Evolutionary conservation across 2,797 vertebrate genomes (phyloP).

Genomic region (Sebastes matsubarae): DNA sequence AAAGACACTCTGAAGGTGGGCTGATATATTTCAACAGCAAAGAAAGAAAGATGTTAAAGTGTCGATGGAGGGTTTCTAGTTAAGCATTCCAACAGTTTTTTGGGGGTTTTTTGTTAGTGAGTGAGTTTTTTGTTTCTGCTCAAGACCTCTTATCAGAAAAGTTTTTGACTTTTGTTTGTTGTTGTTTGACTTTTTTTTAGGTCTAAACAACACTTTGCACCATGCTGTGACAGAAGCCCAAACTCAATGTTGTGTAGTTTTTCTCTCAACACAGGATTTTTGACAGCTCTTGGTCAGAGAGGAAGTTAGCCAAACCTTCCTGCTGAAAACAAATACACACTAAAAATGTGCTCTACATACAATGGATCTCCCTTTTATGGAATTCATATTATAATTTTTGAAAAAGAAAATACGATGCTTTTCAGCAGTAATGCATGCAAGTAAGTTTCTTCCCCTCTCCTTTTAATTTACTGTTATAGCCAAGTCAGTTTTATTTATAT

Average conservation of each 20-base stretch:
- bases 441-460: background rate
- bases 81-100: background rate
- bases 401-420: background rate
- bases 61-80: background rate
- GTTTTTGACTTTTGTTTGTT: background rate
- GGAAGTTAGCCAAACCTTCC: background rate
- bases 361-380: background rate
- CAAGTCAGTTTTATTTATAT: background rate
- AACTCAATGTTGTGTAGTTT: background rate
- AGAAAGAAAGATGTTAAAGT: background rate
- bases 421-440: background rate
- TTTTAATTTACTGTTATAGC: background rate
- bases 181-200: background rate
- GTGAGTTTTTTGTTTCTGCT: background rate
- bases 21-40: background rate
- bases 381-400: background rate
- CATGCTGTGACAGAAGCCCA: conserved; percentile 15
- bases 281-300: conserved; percentile 8
- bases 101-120: background rate
- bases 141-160: conserved; percentile 3
- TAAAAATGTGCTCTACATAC: background rate
- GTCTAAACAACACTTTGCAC: conserved; percentile 1
- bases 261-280: conserved; percentile 12
- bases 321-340: conserved; percentile 3
- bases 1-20: background rate